These are phyloP conservation scores for Boloria selene DNA, from an alignment of 2,888 invertebrate genomes.

Conservation along the genomic window DNA sequence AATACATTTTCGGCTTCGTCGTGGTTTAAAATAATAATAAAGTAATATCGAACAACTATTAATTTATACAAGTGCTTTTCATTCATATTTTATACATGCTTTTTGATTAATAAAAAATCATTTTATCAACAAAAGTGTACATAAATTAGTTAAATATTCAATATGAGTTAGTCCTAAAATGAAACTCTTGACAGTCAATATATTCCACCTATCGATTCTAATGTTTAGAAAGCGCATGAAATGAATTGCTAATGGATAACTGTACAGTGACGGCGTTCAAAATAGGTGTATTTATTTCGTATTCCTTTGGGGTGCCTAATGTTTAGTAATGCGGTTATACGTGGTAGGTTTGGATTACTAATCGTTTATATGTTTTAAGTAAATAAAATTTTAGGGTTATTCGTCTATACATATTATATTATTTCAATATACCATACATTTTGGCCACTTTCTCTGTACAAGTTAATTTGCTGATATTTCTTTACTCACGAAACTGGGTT, in stretches of 20 bases:
- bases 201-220: conserved; percentile 22
- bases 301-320: conserved; percentile 20
- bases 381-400: background rate
- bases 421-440: background rate
- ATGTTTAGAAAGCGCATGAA: conserved; percentile 33
- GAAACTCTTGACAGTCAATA: background rate
- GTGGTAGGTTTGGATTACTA: conserved; percentile 20
- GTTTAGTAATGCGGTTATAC: conserved; percentile 24
- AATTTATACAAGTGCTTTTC: too few relatives aligned
- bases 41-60: too few relatives aligned
- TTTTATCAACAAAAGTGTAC: too few relatives aligned
- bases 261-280: conserved; percentile 29
- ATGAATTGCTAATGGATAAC: conserved; percentile 36
- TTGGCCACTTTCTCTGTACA: background rate
- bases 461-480: conserved; percentile 46
- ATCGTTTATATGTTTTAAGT: background rate
- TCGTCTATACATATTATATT: background rate
- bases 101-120: too few relatives aligned
- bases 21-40: too few relatives aligned
- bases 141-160: background rate
- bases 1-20: too few relatives aligned
- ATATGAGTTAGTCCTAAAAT: background rate
- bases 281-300: conserved; percentile 33
- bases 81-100: too few relatives aligned
- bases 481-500: conserved; percentile 48